Conservation (phyloP, 2,888 invertebrate genomes). For the Xestia rhomboidea region DNA sequence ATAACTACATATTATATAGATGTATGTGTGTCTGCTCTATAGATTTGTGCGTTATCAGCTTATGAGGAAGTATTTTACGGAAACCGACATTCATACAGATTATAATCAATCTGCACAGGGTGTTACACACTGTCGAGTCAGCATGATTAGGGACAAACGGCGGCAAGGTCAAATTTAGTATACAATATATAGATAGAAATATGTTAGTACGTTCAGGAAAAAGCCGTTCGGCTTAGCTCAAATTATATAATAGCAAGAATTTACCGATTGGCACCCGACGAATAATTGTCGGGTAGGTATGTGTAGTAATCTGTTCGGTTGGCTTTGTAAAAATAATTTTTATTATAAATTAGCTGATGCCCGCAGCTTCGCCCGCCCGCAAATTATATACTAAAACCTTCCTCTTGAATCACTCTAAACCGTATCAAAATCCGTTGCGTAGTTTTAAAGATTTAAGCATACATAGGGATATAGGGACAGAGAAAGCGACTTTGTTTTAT, state of each 20-base stretch:
- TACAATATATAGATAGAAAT: background rate
- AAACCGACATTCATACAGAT: background rate
- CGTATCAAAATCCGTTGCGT: no score
- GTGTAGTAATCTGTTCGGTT: no score
- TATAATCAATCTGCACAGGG: background rate
- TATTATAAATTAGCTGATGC: no score
- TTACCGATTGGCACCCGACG: background rate
- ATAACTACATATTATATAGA: background rate
- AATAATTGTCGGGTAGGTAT: no score
- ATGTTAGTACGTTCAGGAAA: background rate
- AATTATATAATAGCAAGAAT: background rate
- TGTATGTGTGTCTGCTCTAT: background rate
- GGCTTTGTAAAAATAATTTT: no score
- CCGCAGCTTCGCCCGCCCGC: no score
- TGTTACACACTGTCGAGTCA: background rate
- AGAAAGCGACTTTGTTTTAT: no score
- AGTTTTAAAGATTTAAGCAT: no score
- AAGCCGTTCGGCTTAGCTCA: background rate
- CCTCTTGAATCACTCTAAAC: no score
- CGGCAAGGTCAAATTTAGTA: background rate
- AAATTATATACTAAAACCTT: no score
- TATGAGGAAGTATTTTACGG: background rate
- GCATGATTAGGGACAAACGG: background rate
- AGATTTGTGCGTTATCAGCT: background rate
- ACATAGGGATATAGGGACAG: no score